Conservation (phyloP, 2,113 vertebrate species). For the Mungos mungo region DNA sequence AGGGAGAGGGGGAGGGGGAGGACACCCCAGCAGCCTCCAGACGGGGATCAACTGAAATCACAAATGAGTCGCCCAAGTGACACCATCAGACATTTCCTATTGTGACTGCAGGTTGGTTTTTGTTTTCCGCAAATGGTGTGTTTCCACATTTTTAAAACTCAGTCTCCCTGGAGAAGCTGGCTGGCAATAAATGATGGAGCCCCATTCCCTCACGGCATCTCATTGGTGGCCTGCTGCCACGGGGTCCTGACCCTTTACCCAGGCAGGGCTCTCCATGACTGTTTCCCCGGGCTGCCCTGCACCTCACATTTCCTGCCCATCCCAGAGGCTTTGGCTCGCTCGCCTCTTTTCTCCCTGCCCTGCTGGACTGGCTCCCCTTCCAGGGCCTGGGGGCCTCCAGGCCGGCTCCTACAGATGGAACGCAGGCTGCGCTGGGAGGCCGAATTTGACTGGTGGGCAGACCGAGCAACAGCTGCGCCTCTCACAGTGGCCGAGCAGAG, state of each 20-base stretch:
- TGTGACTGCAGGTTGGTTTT: neutral
- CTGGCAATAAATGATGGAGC: fast-evolving
- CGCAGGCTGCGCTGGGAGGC: neutral
- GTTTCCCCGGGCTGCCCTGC: too few species aligned
- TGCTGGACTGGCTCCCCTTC: neutral
- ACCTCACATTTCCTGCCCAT: neutral
- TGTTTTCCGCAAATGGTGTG: neutral
- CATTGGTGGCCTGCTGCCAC: too few species aligned
- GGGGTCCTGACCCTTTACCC: neutral
- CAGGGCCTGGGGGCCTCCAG: fast-evolving
- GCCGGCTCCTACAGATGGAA: neutral
- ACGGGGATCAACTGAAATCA: neutral
- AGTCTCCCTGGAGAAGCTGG: neutral
- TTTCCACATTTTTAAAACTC: neutral
- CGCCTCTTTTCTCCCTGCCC: fast-evolving
- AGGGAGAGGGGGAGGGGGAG: neutral
- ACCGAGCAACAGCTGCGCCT: neutral
- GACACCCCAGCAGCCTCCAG: neutral
- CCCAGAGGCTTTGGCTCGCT: too few species aligned
- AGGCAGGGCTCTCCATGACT: neutral
- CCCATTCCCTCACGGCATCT: too few species aligned
- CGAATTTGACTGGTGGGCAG: neutral
- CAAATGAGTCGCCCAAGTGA: neutral
- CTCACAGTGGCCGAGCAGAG: neutral
- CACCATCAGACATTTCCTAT: neutral